Conservation (phyloP, 2,113 vertebrate species). For the Vimba vimba region DNA sequence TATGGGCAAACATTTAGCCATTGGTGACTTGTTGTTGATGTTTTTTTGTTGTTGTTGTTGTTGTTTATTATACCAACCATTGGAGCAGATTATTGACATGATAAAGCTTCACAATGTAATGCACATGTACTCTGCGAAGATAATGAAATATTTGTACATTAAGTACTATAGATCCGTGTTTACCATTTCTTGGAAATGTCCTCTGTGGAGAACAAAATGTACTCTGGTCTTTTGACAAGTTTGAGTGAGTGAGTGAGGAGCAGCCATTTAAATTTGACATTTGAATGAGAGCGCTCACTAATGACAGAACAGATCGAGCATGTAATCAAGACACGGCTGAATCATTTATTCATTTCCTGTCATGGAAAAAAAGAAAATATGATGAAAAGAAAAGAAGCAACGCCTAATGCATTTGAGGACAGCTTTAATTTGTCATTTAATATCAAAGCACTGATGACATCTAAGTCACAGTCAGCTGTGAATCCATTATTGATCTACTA, state of each 20-base stretch:
- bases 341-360: slow-evolving; percentile 48
- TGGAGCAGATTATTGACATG: not conserved
- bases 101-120: not conserved
- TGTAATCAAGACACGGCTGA: slow-evolving; percentile 47
- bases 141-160: not conserved
- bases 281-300: slow-evolving; percentile 42
- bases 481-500: not conserved
- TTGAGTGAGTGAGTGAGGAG: slow-evolving; percentile 46
- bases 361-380: slow-evolving; percentile 19
- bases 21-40: not conserved
- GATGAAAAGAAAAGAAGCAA: slow-evolving; percentile 9
- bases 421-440: not conserved
- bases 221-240: slow-evolving; percentile 43
- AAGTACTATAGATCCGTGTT: not conserved
- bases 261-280: slow-evolving; percentile 55
- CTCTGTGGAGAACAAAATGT: slow-evolving; percentile 34
- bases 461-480: not conserved
- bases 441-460: slow-evolving; percentile 9
- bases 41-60: not conserved
- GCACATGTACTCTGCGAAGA: not conserved
- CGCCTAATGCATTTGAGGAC: not conserved
- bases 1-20: not conserved
- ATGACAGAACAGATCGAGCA: slow-evolving; percentile 47
- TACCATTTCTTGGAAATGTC: not conserved
- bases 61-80: not conserved